These are phyloP conservation scores for Shinisaurus crocodilurus DNA, from an alignment of 2,113 vertebrate species.

Conservation along the genomic window DNA sequence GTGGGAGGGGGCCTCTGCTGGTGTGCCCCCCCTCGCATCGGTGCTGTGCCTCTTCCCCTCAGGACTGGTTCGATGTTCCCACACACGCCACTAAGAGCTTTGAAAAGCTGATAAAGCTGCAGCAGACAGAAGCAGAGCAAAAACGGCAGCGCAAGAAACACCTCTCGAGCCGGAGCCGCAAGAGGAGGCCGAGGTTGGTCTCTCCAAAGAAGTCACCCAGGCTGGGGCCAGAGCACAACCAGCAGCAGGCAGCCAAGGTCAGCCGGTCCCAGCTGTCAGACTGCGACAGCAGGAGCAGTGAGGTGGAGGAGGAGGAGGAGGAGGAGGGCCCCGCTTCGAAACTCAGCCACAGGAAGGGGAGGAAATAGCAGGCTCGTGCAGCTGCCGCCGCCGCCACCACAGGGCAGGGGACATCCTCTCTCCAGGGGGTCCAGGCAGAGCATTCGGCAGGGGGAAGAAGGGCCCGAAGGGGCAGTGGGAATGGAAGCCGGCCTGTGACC, in stretches of 20 bases:
- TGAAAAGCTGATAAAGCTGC: conserved; percentile 87
- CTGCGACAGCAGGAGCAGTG: not conserved
- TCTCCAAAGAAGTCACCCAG: conserved; percentile 58
- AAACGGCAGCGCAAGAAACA: conserved; percentile 73
- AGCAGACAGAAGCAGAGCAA: conserved; percentile 77
- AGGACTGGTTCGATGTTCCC: conserved; percentile 94
- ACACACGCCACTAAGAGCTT: conserved; percentile 87
- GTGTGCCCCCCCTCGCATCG: not conserved
- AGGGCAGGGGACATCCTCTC: not conserved
- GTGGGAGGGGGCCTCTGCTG: not conserved
- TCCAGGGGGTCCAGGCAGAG: not conserved
- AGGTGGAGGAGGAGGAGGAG: conserved; percentile 47
- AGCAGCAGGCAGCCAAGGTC: conserved; percentile 37
- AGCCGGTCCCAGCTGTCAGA: conserved; percentile 30
- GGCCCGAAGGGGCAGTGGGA: too few relatives aligned
- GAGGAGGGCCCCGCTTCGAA: conserved; percentile 48
- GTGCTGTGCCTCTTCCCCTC: conserved; percentile 52
- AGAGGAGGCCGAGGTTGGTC: conserved; percentile 50
- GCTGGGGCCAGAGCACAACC: conserved; percentile 57
- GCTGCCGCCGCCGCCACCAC: not conserved
- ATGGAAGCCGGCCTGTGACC: too few relatives aligned
- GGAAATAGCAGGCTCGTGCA: conserved; percentile 37
- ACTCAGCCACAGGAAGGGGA: conserved; percentile 31
- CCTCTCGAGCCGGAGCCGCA: conserved; percentile 54
- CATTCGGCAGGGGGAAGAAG: not conserved